A percentile compares a stretch with the other conserved stretches of the same genome.
phyloP scores from a whole-genome alignment of 2,113 vertebrate genomes.

The Platycercus adscitus region DNA sequence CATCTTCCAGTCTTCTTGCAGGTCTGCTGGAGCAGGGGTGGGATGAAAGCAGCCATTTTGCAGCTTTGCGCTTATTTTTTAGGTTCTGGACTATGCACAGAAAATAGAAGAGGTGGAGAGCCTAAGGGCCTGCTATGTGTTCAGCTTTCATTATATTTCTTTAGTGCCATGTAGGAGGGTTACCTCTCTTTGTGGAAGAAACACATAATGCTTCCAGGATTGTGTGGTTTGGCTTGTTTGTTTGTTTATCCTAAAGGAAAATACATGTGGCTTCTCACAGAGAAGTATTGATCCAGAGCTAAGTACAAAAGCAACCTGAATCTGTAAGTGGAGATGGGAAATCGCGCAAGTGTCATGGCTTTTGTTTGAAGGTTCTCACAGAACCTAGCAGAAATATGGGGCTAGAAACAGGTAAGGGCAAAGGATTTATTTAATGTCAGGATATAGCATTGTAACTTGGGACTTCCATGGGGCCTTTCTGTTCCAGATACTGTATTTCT shows the following conservation, averaged over 20 bases:
- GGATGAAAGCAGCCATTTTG: neutral
- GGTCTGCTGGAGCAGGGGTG: neutral
- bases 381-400: neutral
- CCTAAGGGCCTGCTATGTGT: neutral
- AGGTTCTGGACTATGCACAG: neutral
- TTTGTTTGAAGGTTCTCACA: neutral
- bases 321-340: neutral
- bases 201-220: neutral
- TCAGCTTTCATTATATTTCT: neutral
- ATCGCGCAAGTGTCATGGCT: neutral
- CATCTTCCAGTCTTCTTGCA: fast-evolving
- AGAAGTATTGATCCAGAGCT: neutral
- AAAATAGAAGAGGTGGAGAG: neutral
- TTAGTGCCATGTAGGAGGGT: neutral
- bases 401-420: neutral
- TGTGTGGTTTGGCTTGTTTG: neutral
- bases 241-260: neutral
- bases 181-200: neutral
- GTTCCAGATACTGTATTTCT: neutral
- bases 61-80: neutral
- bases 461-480: neutral
- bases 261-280: neutral
- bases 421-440: neutral
- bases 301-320: neutral
- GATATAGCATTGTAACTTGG: neutral